Conservation (phyloP, 2,797 vertebrate genomes). For the Brachymystax lenok region DNA sequence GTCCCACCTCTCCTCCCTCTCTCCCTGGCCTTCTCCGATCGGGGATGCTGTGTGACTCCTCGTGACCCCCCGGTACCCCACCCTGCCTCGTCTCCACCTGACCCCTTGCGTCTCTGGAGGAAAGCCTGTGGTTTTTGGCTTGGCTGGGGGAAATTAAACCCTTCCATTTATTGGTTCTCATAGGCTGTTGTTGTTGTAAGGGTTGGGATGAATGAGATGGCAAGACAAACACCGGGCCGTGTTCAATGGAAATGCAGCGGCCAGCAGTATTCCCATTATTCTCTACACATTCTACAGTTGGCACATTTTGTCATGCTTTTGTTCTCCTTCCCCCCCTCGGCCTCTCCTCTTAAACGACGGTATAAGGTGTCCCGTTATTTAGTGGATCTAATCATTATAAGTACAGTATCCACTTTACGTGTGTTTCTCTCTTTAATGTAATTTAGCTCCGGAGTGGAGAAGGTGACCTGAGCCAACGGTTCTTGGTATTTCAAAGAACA, state of each 20-base stretch:
- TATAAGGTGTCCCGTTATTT: constrained; percentile 44
- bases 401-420: constrained; percentile 38
- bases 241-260: constrained; percentile 59
- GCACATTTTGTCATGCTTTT: constrained; percentile 18
- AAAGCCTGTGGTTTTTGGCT: constrained; percentile 76
- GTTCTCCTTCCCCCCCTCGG: neutral
- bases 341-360: constrained; percentile 30
- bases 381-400: constrained; percentile 36
- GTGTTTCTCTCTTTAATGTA: constrained; percentile 30
- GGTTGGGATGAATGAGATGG: constrained; percentile 65
- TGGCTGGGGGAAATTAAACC: constrained; percentile 67
- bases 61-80: constrained; percentile 55
- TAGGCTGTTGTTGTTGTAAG: constrained; percentile 72
- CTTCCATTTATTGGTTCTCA: constrained; percentile 75
- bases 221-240: constrained; percentile 59
- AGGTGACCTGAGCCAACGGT: constrained; percentile 26
- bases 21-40: constrained; percentile 9
- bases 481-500: constrained; percentile 29
- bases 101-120: constrained; percentile 51
- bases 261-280: constrained; percentile 57
- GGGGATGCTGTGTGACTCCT: constrained; percentile 31
- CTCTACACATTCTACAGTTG: constrained; percentile 45
- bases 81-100: too few species aligned
- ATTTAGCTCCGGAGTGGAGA: constrained; percentile 28
- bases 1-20: constrained; percentile 7